Evolutionary conservation across 2,888 invertebrate species (phyloP).

Genomic region (Elgonia sp.): DNA sequence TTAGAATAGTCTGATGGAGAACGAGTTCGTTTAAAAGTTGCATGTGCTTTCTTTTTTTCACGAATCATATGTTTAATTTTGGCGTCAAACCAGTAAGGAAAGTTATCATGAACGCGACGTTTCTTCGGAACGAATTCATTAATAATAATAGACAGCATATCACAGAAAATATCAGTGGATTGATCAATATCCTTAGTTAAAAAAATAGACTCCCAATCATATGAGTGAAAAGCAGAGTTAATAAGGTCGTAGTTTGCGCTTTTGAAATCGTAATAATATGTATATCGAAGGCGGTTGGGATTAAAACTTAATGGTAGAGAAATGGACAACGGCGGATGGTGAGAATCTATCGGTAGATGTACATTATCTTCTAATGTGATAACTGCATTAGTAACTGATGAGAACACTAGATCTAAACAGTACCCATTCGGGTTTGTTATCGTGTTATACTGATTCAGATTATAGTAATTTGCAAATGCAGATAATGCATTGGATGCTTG

Average conservation of each 20-base stretch:
- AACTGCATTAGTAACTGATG: neutral
- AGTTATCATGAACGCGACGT: neutral
- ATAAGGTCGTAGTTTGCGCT: conserved; percentile 4
- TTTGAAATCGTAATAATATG: neutral
- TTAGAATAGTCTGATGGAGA: neutral
- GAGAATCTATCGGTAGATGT: neutral
- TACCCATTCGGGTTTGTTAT: no score
- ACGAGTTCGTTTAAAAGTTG: neutral
- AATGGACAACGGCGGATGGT: neutral
- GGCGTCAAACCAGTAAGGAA: conserved; percentile 9
- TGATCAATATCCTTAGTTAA: neutral
- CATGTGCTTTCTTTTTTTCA: conserved; percentile 5
- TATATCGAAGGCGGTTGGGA: neutral
- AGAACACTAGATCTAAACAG: neutral
- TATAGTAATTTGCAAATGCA: no score
- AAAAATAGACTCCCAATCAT: neutral
- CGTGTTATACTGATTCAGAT: no score
- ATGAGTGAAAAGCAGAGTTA: neutral
- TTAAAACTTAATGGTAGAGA: neutral
- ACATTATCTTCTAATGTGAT: neutral
- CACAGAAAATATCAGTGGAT: neutral
- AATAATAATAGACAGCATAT: neutral
- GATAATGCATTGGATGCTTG: no score
- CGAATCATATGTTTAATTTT: conserved; percentile 5
- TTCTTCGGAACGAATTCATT: neutral